These are phyloP conservation scores for Dexiosoma caninum DNA, from an alignment of 2,888 invertebrate species.

Conservation along the genomic window DNA sequence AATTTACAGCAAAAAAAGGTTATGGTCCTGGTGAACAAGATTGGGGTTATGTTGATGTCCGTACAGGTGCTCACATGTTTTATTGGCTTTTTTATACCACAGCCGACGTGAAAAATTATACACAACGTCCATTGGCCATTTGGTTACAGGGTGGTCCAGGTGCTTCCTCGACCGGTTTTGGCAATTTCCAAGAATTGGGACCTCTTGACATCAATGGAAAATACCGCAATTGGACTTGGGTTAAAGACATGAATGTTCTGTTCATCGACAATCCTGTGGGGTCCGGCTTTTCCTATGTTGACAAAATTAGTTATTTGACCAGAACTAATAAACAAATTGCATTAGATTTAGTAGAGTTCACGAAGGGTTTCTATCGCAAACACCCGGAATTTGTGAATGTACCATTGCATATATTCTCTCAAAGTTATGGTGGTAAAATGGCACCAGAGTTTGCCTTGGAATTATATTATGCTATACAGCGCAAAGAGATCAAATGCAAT, in stretches of 20 bases:
- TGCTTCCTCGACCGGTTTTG: slow-evolving; percentile 87
- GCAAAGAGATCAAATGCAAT: slow-evolving; percentile 82
- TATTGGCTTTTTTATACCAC: slow-evolving; percentile 92
- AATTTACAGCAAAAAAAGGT: slow-evolving; percentile 69
- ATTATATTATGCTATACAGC: slow-evolving; percentile 81
- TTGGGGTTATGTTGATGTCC: slow-evolving; percentile 86
- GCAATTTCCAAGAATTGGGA: slow-evolving; percentile 92
- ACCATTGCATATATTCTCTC: slow-evolving; percentile 90
- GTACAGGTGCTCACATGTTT: slow-evolving; percentile 88
- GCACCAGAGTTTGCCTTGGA: slow-evolving; percentile 87
- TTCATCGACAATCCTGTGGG: slow-evolving; percentile 96
- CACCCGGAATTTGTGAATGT: slow-evolving; percentile 85
- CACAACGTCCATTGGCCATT: slow-evolving; percentile 86
- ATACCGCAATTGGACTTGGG: slow-evolving; percentile 88
- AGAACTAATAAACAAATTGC: slow-evolving; percentile 83
- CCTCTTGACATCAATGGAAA: slow-evolving; percentile 84
- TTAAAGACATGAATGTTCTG: slow-evolving; percentile 87
- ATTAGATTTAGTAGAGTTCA: slow-evolving; percentile 85
- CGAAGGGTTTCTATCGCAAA: slow-evolving; percentile 83
- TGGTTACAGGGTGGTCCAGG: slow-evolving; percentile 95
- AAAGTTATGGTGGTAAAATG: slow-evolving; percentile 97
- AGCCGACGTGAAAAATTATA: slow-evolving; percentile 80
- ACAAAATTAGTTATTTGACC: slow-evolving; percentile 78
- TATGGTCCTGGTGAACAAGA: slow-evolving; percentile 84
- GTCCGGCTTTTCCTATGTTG: slow-evolving; percentile 90